Evolutionary conservation across 2,113 vertebrate genomes (phyloP).

Genomic region (Sorex araneus): DNA sequence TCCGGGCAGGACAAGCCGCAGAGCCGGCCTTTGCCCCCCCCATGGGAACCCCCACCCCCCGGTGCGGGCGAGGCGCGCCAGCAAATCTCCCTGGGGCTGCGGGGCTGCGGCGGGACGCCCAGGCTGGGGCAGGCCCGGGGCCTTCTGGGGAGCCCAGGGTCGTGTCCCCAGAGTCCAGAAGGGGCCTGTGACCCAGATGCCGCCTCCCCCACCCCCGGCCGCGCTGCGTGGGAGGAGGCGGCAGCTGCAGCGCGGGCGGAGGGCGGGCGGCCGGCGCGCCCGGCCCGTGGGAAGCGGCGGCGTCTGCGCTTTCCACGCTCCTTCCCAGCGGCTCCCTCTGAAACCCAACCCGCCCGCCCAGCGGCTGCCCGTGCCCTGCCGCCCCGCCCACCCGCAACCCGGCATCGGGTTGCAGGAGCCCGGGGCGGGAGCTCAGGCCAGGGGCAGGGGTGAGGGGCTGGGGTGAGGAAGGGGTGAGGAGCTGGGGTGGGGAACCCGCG

Average conservation of each 20-base stretch:
- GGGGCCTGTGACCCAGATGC: constrained; percentile 80
- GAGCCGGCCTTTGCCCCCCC: constrained; percentile 16
- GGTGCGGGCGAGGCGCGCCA: not conserved
- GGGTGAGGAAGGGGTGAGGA: not conserved
- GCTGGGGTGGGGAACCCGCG: not conserved
- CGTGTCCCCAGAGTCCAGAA: constrained; percentile 29
- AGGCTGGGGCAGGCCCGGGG: not conserved
- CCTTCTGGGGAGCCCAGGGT: constrained; percentile 12
- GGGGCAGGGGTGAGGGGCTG: too few species aligned
- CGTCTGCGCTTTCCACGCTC: constrained; percentile 85
- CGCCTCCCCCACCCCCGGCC: constrained; percentile 66
- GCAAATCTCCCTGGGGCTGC: too few species aligned
- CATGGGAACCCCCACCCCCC: not conserved
- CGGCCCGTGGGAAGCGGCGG: constrained; percentile 83
- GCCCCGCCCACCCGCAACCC: constrained; percentile 56
- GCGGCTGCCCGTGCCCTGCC: constrained; percentile 57
- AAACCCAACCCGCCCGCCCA: constrained; percentile 80
- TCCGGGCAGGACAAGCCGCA: not conserved
- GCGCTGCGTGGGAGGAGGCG: constrained; percentile 82
- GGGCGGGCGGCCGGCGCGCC: constrained; percentile 78
- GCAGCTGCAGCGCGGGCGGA: constrained; percentile 80
- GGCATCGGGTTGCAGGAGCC: constrained; percentile 79
- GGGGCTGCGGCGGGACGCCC: not conserved
- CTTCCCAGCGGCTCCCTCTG: constrained; percentile 83
- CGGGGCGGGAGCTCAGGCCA: not conserved